Evolutionary conservation across 1,140 invertebrate species (phyloP), one percentile per base, ranked within the genome.

Genomic region (Sycophila sp.): DNA sequence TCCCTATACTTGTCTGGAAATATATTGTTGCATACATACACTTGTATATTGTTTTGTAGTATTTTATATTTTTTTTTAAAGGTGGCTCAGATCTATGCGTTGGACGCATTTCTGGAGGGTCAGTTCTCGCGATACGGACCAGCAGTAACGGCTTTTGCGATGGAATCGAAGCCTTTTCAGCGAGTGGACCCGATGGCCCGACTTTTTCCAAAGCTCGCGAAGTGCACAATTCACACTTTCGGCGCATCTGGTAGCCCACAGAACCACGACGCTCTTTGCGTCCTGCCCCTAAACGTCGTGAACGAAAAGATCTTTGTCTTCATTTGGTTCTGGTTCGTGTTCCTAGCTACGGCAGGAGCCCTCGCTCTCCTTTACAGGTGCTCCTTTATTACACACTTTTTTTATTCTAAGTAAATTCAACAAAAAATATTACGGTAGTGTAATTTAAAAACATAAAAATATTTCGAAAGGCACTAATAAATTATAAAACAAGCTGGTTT

Each of bases 151-250:
- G 80, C 86, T 5, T 87, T 82, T 34, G 87, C 71, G 74, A 77
- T 42, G 62, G 81, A 62, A 77, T 85, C 75, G 66, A 87, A 70
- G 71, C 77, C 79, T 13, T 64, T 65, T 24, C 74, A 65, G 11
- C 73, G 69, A 80, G 74, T 83, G 71, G 85, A 82, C 75, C 88
- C 90, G 4, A 92, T 88, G 90, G 87, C 87, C 72, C 80, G 75
- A 70, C 84, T 89, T 69, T 96, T 93, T 77, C 94, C 92, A 1
- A 92, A 93, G 78, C 85, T 94, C n/a, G 91, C 93, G n/a, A 94
- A 94, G 83, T 96, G 94, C 78, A 89, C 88, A 56, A 89, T 93
- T 51, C 83, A 87, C 72, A 88, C 82, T 38, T 86, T 77, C 40
- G 85, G 85, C 7, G 55, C 81, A 3, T 65, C 75, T 1, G 84